These are phyloP conservation scores for Magallana ariakensis DNA, from an alignment of 1,140 invertebrate species.

Conservation along the genomic window DNA sequence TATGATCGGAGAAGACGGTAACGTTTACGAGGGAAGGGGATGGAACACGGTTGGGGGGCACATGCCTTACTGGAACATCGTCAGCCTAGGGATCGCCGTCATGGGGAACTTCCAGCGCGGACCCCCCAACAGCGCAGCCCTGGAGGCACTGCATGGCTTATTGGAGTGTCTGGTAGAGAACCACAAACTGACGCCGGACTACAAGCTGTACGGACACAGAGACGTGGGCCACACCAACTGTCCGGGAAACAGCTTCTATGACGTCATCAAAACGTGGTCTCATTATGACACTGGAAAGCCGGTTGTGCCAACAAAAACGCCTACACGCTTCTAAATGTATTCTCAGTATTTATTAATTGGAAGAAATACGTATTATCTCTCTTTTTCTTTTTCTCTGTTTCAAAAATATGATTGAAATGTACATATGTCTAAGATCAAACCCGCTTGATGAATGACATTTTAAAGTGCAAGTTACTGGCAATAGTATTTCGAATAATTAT, in stretches of 20 bases:
- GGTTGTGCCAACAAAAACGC: constrained; percentile 28
- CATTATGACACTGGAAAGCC: constrained; percentile 65
- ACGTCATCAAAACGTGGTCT: constrained; percentile 81
- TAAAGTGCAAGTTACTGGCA: too few relatives aligned
- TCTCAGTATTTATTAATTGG: too few relatives aligned
- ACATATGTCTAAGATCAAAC: too few relatives aligned
- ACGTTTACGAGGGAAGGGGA: constrained; percentile 87
- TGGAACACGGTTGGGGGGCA: constrained; percentile 86
- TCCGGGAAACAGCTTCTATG: constrained; percentile 81
- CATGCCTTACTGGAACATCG: constrained; percentile 83
- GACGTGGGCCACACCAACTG: constrained; percentile 79
- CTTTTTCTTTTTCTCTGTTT: too few relatives aligned
- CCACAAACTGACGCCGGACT: constrained; percentile 75
- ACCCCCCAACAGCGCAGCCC: constrained; percentile 75
- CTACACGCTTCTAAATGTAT: background rate
- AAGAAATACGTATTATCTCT: too few relatives aligned
- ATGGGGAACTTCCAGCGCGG: constrained; percentile 54
- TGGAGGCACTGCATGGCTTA: constrained; percentile 74
- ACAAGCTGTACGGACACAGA: constrained; percentile 80
- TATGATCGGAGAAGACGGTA: constrained; percentile 87
- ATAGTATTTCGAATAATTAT: too few relatives aligned
- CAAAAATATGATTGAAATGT: too few relatives aligned
- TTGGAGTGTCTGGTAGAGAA: constrained; percentile 77
- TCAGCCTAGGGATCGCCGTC: constrained; percentile 73
- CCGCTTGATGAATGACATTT: too few relatives aligned